Conservation (phyloP, 1,140 invertebrate genomes). For the Anagrus nilaparvatae region DNA sequence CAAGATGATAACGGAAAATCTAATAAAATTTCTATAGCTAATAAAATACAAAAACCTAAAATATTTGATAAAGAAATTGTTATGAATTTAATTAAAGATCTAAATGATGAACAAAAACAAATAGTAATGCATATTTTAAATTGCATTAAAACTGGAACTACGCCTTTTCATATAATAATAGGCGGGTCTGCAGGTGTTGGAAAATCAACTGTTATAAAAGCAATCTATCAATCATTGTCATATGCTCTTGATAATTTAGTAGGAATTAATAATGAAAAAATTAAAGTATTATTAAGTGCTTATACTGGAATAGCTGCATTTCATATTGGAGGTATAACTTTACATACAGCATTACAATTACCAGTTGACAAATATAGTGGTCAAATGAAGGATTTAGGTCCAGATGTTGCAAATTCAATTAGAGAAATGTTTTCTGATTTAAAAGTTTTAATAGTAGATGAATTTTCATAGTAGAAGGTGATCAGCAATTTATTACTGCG, state of each 20-base stretch:
- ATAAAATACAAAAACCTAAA: background rate
- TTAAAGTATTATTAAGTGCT: conserved; percentile 23
- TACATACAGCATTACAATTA: conserved; percentile 28
- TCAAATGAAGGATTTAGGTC: conserved; percentile 9
- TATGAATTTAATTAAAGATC: conserved; percentile 6
- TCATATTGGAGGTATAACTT: conserved; percentile 25
- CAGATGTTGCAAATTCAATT: conserved; percentile 19
- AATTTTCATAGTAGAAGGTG: conserved; percentile 32
- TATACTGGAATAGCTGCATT: conserved; percentile 30
- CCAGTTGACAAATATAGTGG: conserved; percentile 22
- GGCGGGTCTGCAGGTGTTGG: conserved; percentile 19
- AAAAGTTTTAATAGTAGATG: conserved; percentile 33
- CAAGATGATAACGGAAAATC: background rate
- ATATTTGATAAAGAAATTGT: conserved; percentile 12
- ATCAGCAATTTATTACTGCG: conserved; percentile 16
- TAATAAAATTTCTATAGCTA: background rate
- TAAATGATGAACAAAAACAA: conserved; percentile 16
- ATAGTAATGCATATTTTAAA: conserved; percentile 17
- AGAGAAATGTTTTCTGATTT: conserved; percentile 17
- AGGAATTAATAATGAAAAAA: conserved; percentile 11
- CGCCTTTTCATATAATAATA: conserved; percentile 17
- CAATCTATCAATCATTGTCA: conserved; percentile 15
- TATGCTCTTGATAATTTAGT: conserved; percentile 14
- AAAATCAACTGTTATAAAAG: conserved; percentile 18
- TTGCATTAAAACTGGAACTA: conserved; percentile 13